Evolutionary conservation across 2,888 invertebrate species (phyloP).

Genomic region (Stenichneumon culpator): DNA sequence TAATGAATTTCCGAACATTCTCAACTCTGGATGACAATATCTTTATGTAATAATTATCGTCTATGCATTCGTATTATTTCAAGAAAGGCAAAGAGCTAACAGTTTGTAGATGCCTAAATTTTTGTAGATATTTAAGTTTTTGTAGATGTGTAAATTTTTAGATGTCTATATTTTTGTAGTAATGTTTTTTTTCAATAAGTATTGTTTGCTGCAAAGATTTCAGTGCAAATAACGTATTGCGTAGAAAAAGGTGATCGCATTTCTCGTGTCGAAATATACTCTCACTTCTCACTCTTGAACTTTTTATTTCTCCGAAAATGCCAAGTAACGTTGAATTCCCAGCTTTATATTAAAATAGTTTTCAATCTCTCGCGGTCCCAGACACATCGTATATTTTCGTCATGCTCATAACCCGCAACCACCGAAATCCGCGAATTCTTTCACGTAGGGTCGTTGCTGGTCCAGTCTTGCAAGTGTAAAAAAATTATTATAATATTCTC

Average conservation of each 20-base stretch:
- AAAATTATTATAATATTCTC: background rate
- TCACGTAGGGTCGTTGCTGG: background rate
- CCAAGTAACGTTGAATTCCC: background rate
- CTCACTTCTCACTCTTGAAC: background rate
- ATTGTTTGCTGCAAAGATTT: too few species aligned
- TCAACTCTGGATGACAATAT: too few species aligned
- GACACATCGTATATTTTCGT: background rate
- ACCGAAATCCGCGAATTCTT: constrained; percentile 25
- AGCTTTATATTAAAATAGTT: constrained; percentile 42
- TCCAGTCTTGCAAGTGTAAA: background rate
- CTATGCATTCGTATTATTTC: too few species aligned
- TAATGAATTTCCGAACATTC: too few species aligned
- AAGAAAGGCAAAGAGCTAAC: too few species aligned
- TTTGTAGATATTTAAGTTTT: too few species aligned
- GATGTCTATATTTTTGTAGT: too few species aligned
- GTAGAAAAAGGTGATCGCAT: background rate
- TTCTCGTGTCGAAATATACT: background rate
- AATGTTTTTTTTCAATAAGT: too few species aligned
- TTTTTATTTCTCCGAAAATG: background rate
- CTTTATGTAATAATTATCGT: too few species aligned
- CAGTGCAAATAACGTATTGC: too few species aligned
- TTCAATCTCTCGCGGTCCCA: background rate
- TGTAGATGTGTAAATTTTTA: too few species aligned
- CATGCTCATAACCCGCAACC: background rate
- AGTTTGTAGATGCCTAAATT: too few species aligned